Percentiles rank a stretch among this genome's conserved stretches.
These are phyloP conservation scores for Phytoseiulus persimilis DNA, from an alignment of 2,888 invertebrate genomes.

Conservation along the genomic window DNA sequence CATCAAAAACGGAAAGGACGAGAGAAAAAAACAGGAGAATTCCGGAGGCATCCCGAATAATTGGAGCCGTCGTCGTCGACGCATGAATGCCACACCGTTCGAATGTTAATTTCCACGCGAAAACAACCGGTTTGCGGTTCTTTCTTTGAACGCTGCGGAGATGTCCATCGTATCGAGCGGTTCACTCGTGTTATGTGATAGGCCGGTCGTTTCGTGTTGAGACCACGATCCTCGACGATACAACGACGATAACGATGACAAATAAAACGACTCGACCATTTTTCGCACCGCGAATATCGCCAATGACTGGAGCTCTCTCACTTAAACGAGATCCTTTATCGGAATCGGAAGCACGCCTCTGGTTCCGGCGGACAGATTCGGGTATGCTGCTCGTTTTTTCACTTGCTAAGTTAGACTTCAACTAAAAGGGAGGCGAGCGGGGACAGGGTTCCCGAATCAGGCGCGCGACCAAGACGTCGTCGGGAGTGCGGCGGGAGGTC, in stretches of 20 bases:
- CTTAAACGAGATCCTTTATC: too few species aligned
- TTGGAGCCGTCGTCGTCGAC: not conserved
- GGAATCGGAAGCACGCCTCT: not conserved
- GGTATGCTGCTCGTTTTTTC: not conserved
- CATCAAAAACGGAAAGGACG: not conserved
- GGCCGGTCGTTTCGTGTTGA: not conserved
- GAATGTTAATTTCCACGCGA: not conserved
- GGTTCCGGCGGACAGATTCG: not conserved
- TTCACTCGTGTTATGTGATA: not conserved
- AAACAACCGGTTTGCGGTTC: conserved; percentile 5
- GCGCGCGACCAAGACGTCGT: too few species aligned
- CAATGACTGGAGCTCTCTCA: too few species aligned
- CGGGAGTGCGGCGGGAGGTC: not conserved
- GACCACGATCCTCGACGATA: not conserved
- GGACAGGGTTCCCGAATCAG: not conserved
- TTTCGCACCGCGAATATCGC: too few species aligned
- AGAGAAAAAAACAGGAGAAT: not conserved
- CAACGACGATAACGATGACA: not conserved
- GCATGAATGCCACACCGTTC: not conserved
- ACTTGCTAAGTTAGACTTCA: not conserved
- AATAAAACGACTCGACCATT: not conserved
- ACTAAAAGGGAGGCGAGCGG: not conserved
- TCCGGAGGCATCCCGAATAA: not conserved
- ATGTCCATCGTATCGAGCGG: not conserved
- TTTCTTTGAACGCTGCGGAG: not conserved